Evolutionary conservation across 2,888 invertebrate genomes (phyloP), one percentile per base, ranked within the genome.

Genomic region (Lepidochrysops patricia): DNA sequence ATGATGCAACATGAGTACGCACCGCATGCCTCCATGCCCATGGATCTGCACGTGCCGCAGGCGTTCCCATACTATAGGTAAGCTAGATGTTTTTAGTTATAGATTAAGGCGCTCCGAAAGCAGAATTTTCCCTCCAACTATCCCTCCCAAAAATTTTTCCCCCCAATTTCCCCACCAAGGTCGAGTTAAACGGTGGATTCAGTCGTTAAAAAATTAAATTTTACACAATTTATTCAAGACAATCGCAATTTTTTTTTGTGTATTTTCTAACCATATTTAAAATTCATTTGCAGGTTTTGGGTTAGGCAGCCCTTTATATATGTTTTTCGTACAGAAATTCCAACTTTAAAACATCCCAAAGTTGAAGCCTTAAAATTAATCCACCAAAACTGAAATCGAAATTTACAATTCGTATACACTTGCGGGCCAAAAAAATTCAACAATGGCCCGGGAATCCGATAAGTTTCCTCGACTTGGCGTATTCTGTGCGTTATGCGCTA

Each of bases 21-120:
- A 43, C 91, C 91, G 63, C 91, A 91, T 77, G 86, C 85, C 19
- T 87, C 90, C 71, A 93, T 95, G 93, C 96, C 96, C 58, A 96
- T 97, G 96, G 97, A 97, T 82, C 91, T 97, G 71, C 97, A 97
- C 86, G 96, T 97, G 81, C 95, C 96, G 57, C 97, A 96, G 82
- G 96, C 95, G 71, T 96, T 96, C 83, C 95, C 96, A 62, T 97
- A 96, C 87, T 97, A 97, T 90, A 94, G 96, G 96, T 96, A 77
- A 90, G 92, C 88, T 9, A n/a, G n/a, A n/a, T 12, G 1, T 12
- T 12, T 12, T 34, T 34, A 12, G 1, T 34, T n/a, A n/a, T n/a
- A n/a, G n/a, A n/a, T n/a, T n/a, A n/a, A n/a, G n/a, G n/a, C n/a
- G n/a, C n/a, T n/a, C n/a, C n/a, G n/a, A n/a, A n/a, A n/a, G n/a